These are phyloP conservation scores for Oscheius sp. DNA, from an alignment of 2,888 invertebrate species.

Conservation along the genomic window DNA sequence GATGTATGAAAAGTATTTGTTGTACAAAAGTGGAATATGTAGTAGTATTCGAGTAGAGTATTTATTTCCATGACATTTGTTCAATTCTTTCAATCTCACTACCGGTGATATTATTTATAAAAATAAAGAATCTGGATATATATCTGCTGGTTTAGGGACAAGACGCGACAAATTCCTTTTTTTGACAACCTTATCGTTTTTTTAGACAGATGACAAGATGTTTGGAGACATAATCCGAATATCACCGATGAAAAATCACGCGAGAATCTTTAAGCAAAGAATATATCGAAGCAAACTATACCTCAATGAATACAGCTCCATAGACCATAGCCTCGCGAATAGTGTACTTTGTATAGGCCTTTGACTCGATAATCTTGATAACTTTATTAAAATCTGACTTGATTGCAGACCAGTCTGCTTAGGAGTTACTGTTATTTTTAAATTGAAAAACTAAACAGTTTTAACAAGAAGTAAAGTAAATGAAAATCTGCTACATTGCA, in stretches of 20 bases:
- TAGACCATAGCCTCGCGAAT: constrained; percentile 37
- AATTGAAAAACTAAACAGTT: too few species aligned
- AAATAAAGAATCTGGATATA: too few species aligned
- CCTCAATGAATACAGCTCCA: constrained; percentile 30
- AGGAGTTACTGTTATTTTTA: constrained; percentile 88
- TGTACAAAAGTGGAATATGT: neutral
- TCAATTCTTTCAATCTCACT: neutral
- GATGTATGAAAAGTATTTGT: constrained; percentile 9
- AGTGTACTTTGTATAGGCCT: constrained; percentile 48
- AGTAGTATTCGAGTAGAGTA: constrained; percentile 2
- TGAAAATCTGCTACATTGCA: too few species aligned
- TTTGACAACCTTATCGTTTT: too few species aligned
- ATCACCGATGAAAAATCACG: constrained; percentile 97
- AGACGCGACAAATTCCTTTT: too few species aligned
- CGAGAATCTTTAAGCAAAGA: constrained; percentile 83
- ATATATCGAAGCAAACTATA: neutral
- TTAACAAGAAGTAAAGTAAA: too few species aligned
- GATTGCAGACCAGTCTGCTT: constrained; percentile 80
- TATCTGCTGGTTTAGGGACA: too few species aligned
- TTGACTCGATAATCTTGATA: constrained; percentile 47
- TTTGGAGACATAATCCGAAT: constrained; percentile 91
- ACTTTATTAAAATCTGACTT: constrained; percentile 42
- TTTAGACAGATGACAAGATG: too few species aligned
- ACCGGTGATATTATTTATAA: neutral
- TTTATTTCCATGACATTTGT: neutral